Base-by-base conservation (phyloP, 2,797 vertebrate species). In the Synaphobranchus kaupii region DNA sequence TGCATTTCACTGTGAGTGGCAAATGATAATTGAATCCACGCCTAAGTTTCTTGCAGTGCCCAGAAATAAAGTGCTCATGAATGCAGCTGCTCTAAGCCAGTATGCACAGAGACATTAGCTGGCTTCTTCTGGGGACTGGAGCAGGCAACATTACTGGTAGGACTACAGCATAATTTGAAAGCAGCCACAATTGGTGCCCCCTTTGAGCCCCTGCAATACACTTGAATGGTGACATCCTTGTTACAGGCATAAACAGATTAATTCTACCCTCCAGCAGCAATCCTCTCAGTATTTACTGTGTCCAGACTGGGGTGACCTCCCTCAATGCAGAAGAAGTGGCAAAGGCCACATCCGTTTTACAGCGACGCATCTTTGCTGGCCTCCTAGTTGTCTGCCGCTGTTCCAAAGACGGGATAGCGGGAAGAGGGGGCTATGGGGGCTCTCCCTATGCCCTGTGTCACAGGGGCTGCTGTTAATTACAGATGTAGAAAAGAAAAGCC, bases 401-500 rank as follows among this genome's bases (percentile, higher is more conserved):
- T 84, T 78, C 15, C 22, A 84, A 50, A 92, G 85, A 88, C 84
- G 87, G 88, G 34, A 71, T 34, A 22, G 86, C 86, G 83, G 83
- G 13, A 89, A 47, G 87, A 88, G 86, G 85, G 86, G 89, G 28
- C 60, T 28, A 91, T 44, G 85, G 31, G 88, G 71, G 87, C 84
- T 39, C 60, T 20, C 25, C 44, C 7, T 39, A 25, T 31, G 71
- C 1, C 44, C 0, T 71, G 52, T n/a, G 15, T 81, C 90, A 89
- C 48, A 63, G 81, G 88, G 50, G 88, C 71, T 84, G 1, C 89
- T 90, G 87, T 89, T 92, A 91, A 94, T 92, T 92, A 92, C 90
- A 90, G 89, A 85, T 82, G 63, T 60, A 68, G 84, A 85, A 92
- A 92, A 93, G 91, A 94, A 94, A 93, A 89, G 78, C 52, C 89